These are phyloP conservation scores for Lepisosteus oculatus DNA, from an alignment of 2,113 vertebrate genomes.

Conservation along the genomic window DNA sequence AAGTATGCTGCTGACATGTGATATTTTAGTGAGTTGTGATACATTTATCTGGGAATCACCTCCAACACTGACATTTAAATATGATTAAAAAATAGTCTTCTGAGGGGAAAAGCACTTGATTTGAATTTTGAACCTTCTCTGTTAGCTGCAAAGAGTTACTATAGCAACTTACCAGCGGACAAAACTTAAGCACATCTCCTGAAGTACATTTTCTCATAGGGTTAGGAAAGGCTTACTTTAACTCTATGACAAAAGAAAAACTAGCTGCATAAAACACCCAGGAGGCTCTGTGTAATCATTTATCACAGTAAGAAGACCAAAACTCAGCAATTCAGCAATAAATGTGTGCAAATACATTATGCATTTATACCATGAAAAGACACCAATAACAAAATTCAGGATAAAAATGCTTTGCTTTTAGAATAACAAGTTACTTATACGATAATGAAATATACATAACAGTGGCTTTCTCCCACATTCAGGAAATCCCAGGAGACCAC, in stretches of 20 bases:
- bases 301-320: too few species aligned
- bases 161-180: slow-evolving; percentile 10
- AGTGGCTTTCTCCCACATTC: not conserved
- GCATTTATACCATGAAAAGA: slow-evolving; percentile 1
- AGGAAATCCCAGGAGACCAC: not conserved
- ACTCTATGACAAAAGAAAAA: slow-evolving; percentile 1
- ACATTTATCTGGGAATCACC: not conserved
- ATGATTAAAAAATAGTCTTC: not conserved
- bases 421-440: slow-evolving; percentile 10
- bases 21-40: too few species aligned
- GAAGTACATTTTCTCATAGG: not conserved
- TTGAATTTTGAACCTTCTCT: not conserved
- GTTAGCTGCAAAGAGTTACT: slow-evolving; percentile 14
- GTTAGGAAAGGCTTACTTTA: not conserved
- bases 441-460: not conserved
- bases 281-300: not conserved
- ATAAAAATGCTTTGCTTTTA: slow-evolving; percentile 9
- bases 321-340: too few species aligned
- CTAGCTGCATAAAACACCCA: not conserved
- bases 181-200: not conserved
- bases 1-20: too few species aligned
- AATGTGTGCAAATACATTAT: not conserved
- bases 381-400: not conserved
- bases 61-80: not conserved
- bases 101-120: not conserved